Percentiles rank a stretch among this genome's conserved stretches.
Conservation (phyloP, 2,888 invertebrate genomes). For the Mesorhabditis sp. region DNA sequence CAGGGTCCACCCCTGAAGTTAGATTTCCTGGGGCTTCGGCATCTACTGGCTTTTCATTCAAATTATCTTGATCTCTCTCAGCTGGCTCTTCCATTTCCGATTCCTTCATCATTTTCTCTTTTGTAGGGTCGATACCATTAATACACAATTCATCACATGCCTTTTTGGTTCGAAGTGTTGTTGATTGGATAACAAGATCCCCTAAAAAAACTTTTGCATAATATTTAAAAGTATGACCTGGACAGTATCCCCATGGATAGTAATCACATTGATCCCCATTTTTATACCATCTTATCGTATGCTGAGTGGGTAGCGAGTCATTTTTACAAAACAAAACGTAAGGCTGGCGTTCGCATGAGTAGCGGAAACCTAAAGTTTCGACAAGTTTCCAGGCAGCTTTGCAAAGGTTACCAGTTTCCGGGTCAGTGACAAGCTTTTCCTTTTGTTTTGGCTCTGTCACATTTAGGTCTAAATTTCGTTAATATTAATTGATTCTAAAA, state of each 20-base stretch:
- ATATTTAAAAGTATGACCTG: not conserved
- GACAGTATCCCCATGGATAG: constrained; percentile 6
- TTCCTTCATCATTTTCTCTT: too few species aligned
- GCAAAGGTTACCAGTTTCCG: not conserved
- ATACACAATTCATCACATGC: not conserved
- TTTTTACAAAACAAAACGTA: not conserved
- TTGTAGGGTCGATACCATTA: not conserved
- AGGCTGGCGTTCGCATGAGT: not conserved
- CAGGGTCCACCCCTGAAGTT: not conserved
- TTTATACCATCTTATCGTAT: not conserved
- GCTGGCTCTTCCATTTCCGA: too few species aligned
- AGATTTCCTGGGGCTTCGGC: not conserved
- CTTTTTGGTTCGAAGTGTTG: not conserved
- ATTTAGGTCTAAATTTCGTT: not conserved
- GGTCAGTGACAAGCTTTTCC: not conserved
- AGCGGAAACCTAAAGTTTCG: not conserved
- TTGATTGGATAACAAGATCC: not conserved
- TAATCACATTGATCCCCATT: constrained; percentile 2
- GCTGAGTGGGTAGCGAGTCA: not conserved
- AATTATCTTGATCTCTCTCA: too few species aligned
- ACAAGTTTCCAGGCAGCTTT: not conserved
- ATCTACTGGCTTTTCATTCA: too few species aligned
- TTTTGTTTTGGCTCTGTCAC: not conserved
- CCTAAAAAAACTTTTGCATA: not conserved
- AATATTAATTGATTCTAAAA: not conserved